Evolutionary conservation across 2,113 vertebrate genomes (phyloP).

Genomic region (Macrotis lagotis): DNA sequence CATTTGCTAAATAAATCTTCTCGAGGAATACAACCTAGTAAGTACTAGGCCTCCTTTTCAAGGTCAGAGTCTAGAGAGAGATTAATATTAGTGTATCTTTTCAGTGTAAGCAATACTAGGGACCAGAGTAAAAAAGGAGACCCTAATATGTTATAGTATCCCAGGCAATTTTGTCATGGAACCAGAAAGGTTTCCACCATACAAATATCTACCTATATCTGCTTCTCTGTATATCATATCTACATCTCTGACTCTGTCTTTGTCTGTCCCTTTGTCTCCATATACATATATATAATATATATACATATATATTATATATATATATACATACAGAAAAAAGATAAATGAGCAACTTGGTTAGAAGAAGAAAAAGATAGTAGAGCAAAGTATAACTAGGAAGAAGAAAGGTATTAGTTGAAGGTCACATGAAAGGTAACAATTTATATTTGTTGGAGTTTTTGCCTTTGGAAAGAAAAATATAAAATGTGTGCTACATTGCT

Average conservation of each 20-base stretch:
- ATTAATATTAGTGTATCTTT: not conserved
- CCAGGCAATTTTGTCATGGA: not conserved
- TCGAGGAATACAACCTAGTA: not conserved
- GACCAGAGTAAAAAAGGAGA: not conserved
- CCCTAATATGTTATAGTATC: not conserved
- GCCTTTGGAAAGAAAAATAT: conserved; percentile 35
- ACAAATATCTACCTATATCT: no score
- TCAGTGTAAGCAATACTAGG: not conserved
- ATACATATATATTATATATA: no score
- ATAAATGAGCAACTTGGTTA: conserved; percentile 18
- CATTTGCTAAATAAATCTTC: not conserved
- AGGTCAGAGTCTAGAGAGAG: not conserved
- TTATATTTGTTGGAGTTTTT: not conserved
- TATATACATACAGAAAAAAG: no score
- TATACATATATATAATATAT: no score
- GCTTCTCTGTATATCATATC: no score
- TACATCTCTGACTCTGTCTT: no score
- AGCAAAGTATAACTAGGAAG: conserved; percentile 36
- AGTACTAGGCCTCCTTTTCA: not conserved
- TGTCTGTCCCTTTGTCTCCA: no score
- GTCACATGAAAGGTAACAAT: conserved; percentile 45
- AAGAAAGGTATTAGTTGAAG: conserved; percentile 37
- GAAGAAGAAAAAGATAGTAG: not conserved
- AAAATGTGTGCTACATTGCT: conserved; percentile 39
- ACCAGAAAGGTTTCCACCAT: no score